Evolutionary conservation across 2,797 vertebrate species (phyloP), one percentile per base, ranked within the genome.

Genomic region (Telmatherina bonti): DNA sequence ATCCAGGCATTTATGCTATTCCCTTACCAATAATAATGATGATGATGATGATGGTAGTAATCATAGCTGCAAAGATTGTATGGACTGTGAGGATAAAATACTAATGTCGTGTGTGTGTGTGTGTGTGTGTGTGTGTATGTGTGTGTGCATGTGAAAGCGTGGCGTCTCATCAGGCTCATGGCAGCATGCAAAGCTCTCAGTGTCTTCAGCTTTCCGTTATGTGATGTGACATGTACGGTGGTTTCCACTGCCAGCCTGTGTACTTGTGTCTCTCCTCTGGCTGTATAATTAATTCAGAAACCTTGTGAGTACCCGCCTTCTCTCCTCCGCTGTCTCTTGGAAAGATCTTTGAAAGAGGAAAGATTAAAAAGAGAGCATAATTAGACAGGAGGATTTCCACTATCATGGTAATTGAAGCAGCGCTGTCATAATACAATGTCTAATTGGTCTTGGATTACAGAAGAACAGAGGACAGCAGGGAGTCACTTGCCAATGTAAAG

Each of bases 281-380:
- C 81, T 83, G 76, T 88, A 88, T 93, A 81, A 93, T 92, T 93
- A 90, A 93, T 93, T 92, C 90, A 93, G 65, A 82, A 77, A 88
- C 81, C 78, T 70, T 53, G 69, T 47, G 9, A 87, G 80, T 65
- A 73, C 83, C 71, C 35, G 81, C 74, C 80, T 89, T 65, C 77
- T 86, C 83, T 90, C 80, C 86, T 86, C 78, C 26, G 6, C 81
- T 69, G 82, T 90, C 81, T 88, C 72, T 67, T 7, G 41, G 59
- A 83, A 72, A 78, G 78, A 85, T 88, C 73, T 88, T 84, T 88
- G 74, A 84, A 78, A 83, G 82, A n/a, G 54, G 67, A 54, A 85
- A 80, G 82, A 86, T 86, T 83, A 85, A 91, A 88, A 83, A 67
- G 60, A 76, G 82, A 79, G 65, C 79, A 79, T 92, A 91, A 93